Conservation (phyloP, 2,797 vertebrate genomes). For the Spinibarbus caldwelli region DNA sequence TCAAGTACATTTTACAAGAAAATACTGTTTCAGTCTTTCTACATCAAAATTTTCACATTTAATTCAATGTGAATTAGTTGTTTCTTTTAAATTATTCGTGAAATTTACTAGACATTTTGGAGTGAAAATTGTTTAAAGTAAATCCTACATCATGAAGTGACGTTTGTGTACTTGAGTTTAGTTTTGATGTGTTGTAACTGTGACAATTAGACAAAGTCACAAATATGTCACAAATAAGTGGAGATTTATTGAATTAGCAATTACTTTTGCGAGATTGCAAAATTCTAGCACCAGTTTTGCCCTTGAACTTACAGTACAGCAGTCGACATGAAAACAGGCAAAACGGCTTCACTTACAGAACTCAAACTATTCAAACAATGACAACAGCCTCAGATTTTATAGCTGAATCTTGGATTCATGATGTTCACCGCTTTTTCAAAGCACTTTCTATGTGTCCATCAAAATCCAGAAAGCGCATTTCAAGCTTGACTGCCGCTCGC, state of each 20-base stretch:
- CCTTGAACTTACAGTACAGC: not conserved
- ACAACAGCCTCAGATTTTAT: not conserved
- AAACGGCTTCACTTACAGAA: not conserved
- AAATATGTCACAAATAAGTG: not conserved
- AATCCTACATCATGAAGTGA: not conserved
- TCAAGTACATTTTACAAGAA: too few species aligned
- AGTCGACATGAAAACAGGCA: not conserved
- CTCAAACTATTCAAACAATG: not conserved
- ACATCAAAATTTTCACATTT: not conserved
- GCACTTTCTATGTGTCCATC: conserved; percentile 10
- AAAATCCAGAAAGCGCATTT: not conserved
- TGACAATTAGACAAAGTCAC: not conserved
- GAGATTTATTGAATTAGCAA: not conserved
- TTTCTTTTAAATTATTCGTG: not conserved
- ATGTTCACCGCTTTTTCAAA: not conserved
- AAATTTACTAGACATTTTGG: not conserved
- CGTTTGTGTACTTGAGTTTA: too few species aligned
- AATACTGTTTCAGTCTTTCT: not conserved
- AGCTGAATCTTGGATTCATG: not conserved
- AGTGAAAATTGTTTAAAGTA: not conserved
- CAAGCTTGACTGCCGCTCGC: not conserved
- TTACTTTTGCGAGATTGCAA: not conserved
- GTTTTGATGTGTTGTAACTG: not conserved
- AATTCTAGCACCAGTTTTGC: not conserved
- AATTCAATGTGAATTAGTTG: not conserved